These are phyloP conservation scores for Microdon myrmicae DNA, from an alignment of 2,888 invertebrate genomes.

Conservation along the genomic window DNA sequence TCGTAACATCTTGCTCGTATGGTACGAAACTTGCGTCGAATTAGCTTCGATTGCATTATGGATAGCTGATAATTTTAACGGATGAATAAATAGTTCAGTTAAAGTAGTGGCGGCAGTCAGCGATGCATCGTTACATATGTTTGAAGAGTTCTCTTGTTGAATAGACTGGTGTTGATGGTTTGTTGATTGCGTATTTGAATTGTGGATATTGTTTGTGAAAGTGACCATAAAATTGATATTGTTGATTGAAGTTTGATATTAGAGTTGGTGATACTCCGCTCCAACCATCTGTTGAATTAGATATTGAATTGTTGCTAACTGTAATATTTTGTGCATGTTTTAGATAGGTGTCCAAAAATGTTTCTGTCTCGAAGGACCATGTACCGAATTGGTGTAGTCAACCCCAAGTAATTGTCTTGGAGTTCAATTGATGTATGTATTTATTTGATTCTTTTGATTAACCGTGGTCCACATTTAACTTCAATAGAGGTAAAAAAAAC, in stretches of 20 bases:
- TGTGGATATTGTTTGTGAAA: constrained; percentile 24
- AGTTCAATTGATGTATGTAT: too few relatives aligned
- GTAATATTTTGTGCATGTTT: too few relatives aligned
- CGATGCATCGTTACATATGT: constrained; percentile 35
- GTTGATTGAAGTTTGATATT: constrained; percentile 25
- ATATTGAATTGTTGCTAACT: constrained; percentile 29
- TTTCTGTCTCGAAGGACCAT: too few relatives aligned
- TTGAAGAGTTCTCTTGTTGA: constrained; percentile 40
- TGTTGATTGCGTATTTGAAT: constrained; percentile 13
- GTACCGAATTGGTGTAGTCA: too few relatives aligned
- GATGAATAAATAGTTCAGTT: constrained; percentile 73
- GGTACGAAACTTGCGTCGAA: too few relatives aligned
- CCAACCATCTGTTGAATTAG: constrained; percentile 25
- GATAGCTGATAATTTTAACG: constrained; percentile 17
- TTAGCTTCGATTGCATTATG: too few relatives aligned
- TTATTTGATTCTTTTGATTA: too few relatives aligned
- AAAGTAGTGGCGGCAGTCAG: constrained; percentile 68
- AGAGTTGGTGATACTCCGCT: constrained; percentile 47
- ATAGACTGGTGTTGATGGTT: constrained; percentile 7
- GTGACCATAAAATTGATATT: constrained; percentile 15
- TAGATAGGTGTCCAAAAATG: too few relatives aligned
- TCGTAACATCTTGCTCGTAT: too few relatives aligned
- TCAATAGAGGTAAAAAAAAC: too few relatives aligned
- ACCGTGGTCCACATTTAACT: too few relatives aligned
- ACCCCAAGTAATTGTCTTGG: too few relatives aligned